phyloP scores from a whole-genome alignment of 2,797 vertebrate genomes.

The Anisognathus igniventris region DNA sequence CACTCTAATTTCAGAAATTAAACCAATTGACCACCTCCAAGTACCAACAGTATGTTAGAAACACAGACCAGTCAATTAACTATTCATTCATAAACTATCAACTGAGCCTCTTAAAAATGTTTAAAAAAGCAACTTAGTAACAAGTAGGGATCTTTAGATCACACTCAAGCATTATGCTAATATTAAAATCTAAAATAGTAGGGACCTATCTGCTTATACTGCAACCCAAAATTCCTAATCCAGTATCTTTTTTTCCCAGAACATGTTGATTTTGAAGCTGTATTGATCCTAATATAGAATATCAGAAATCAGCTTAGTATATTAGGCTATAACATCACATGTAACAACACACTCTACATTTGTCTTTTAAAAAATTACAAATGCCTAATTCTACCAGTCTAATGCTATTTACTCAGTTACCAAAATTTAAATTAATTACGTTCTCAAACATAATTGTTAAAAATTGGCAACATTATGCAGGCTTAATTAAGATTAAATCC shows the following conservation, averaged over 20 bases:
- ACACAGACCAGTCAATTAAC: not conserved
- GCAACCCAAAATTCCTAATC: not conserved
- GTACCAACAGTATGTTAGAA: not conserved
- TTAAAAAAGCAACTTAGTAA: not conserved
- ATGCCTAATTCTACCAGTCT: conserved; percentile 74
- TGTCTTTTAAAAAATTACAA: conserved; percentile 28
- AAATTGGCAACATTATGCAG: conserved; percentile 87
- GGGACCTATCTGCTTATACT: not conserved
- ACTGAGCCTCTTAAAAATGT: not conserved
- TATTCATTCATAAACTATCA: not conserved
- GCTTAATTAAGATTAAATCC: conserved; percentile 88
- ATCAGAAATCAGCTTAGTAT: conserved; percentile 47
- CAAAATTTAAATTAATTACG: conserved; percentile 88
- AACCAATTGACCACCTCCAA: conserved; percentile 36
- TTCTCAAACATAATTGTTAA: conserved; percentile 88
- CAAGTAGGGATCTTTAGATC: not conserved
- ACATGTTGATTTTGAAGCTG: not conserved
- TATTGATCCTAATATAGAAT: conserved; percentile 31
- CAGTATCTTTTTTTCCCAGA: not conserved
- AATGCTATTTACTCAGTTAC: conserved; percentile 85
- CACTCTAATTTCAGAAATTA: conserved; percentile 28
- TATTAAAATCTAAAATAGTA: not conserved
- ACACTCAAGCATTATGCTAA: not conserved
- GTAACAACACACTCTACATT: conserved; percentile 30
- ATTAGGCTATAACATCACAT: conserved; percentile 46